Evolutionary conservation across 2,113 vertebrate genomes (phyloP), one percentile per base, ranked within the genome.

Genomic region (Uria aalge): DNA sequence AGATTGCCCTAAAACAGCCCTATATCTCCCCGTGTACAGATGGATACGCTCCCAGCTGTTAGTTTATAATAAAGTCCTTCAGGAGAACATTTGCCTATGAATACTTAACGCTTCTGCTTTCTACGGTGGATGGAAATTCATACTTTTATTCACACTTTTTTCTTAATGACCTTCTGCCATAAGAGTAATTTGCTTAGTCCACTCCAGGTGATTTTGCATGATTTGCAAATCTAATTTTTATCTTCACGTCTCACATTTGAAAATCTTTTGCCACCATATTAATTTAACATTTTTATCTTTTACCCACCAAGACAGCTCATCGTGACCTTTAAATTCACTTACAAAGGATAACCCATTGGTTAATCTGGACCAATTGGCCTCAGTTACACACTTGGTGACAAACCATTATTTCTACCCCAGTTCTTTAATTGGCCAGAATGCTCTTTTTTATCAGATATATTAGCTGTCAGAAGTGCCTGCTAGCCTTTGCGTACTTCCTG

Each of bases 391-490:
- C 96, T 98, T 94, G 92, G 96, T 97, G 97, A 98, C 97, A 98
- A 98, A 98, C 97, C 98, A 98, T 98, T 98, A 98, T 98, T 98
- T 98, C 98, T 97, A 96, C 81, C 76, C 97, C 95, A 64, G 92
- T 95, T 98, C 92, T 98, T 98, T 98, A 98, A 98, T 98, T 98
- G 98, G 98, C 98, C 96, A 95, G 97, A 98, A 97, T 98, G 97
- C 98, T 98, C 96, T 98, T 98, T 98, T 98, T 97, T 96, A 97
- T 87, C 95, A 98, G 97, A 98, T 96, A 97, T 97, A 98, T 97
- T 97, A 97, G 91, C 98, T 98, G 98, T 98, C 98, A 98, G 95
- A 97, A 98, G 96, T 98, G 97, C 96, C 97, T 97, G 97, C 97
- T 98, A 97, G 97, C 97, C 97, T 98, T 97, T 97, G 94, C 96